Base-by-base conservation (phyloP, 1,140 invertebrate species). In the Metaphire vulgaris region DNA sequence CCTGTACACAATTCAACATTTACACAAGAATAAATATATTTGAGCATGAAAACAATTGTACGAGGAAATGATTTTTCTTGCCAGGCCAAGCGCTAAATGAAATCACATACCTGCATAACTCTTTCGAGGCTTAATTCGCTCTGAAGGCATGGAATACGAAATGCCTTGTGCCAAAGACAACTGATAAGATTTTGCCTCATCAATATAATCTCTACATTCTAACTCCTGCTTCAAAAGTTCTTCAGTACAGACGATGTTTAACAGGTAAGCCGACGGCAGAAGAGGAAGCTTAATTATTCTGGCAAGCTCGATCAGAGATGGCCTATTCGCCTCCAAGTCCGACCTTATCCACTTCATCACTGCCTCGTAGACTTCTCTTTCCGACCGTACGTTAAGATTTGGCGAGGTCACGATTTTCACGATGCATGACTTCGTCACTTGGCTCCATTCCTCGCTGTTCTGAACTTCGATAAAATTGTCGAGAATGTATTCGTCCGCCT, bases 81-180 rank as follows among this genome's bases (percentile, higher is more conserved):
- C n/a, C n/a, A n/a, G n/a, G n/a, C n/a, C n/a, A n/a, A n/a, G n/a
- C n/a, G n/a, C n/a, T n/a, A n/a, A n/a, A n/a, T n/a, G n/a, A n/a
- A n/a, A n/a, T n/a, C n/a, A 70, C 66, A 67, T 78, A 86, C 86
- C 86, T 68, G 86, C 83, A 80, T 84, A 87, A 78, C 84, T 86
- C 76, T 85, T 85, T 30, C 86, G 79, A 16, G 86, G 85, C 33
- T 82, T 78, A 2, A 82, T 84, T 41, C 83, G 81, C 33, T 85
- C 80, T 34, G 81, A 82, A 1, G 82, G 74, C n/a, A 79, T 80
- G 65, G 83, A 72, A 29, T 82, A 80, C 2, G 81, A 79, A 16
- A 74, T 1, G 2, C 83, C 79, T 2, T 79, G 82, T 1, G 82
- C 83, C 74, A 84, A 74, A 33, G 83, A 86, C 83, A 87, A 82